Base-by-base conservation (phyloP, 2,888 invertebrate species). In the Resseliella maxima region DNA sequence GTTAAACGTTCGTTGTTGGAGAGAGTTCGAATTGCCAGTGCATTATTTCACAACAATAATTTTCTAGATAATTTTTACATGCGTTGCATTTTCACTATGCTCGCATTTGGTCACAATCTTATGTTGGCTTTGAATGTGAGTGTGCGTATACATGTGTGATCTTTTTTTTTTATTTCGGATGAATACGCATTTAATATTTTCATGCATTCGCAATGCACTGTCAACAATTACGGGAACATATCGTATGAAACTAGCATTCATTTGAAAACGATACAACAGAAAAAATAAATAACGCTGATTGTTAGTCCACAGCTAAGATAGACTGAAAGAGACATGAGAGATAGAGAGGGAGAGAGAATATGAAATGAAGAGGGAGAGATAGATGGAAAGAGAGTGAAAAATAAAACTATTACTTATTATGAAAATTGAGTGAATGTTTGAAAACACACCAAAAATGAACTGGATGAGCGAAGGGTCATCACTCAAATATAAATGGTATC, bases 171-270 rank as follows among this genome's bases (percentile, higher is more conserved):
- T 50, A 21, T 59, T 59, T 59, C 24, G 59, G 59, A n/a, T n/a
- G n/a, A 24, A 59, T 24, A 59, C 59, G 59, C 59, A 59, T 59
- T 59, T 50, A 3, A 50, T 45, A 45, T 45, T 45, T 45, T 5
- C 45, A 50, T 50, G n/a, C 50, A 50, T 50, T 59, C 24, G 59
- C 59, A 59, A 6, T 5, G 27, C 59, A 24, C 59, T 2, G 59
- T 24, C 59, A 59, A 59, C 59, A 59, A 59, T 59, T 59, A 59
- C 27, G 59, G 59, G 59, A 59, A 59, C 24, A 59, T 24, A 59
- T 59, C 59, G 24, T 59, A 59, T 59, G 46, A 59, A 59, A 59
- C 27, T 59, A 59, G 24, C 27, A 24, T 12, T 59, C 59, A 24
- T 59, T 59, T 59, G 46, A 1, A 41, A 50, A 21, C 50, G 50